These are phyloP conservation scores for Macrotus californicus DNA, from an alignment of 2,113 vertebrate genomes.

Conservation along the genomic window DNA sequence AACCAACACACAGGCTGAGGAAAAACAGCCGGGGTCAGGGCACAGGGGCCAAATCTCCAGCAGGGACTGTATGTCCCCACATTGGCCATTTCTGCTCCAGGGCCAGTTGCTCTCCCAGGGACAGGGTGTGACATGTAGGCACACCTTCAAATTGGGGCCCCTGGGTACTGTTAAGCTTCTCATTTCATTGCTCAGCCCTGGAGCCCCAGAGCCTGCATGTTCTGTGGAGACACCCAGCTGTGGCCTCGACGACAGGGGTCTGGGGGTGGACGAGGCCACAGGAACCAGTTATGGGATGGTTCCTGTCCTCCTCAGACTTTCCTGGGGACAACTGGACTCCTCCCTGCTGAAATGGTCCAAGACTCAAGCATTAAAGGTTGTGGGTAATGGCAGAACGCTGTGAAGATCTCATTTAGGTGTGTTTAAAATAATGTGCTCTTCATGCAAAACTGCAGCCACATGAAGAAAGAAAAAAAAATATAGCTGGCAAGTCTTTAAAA, in stretches of 20 bases:
- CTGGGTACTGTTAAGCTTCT: background rate
- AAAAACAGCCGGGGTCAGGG: background rate
- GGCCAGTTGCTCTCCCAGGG: background rate
- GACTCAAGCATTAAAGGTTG: background rate
- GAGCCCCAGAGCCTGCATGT: too few species aligned
- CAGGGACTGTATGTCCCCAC: accelerated
- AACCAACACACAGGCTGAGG: accelerated
- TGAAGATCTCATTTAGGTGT: conserved; percentile 2
- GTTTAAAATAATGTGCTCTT: conserved; percentile 61
- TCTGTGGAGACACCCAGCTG: background rate
- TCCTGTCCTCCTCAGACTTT: background rate
- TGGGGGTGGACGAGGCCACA: background rate
- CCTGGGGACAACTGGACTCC: background rate
- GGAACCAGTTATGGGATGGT: background rate
- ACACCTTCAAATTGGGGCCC: background rate
- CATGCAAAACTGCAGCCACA: conserved; percentile 30
- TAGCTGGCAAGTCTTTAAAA: conserved; percentile 67
- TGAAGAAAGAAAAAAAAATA: conserved; percentile 47
- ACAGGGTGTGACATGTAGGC: background rate
- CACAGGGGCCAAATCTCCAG: accelerated
- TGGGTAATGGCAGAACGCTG: background rate
- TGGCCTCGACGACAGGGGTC: background rate
- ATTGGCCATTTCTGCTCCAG: background rate
- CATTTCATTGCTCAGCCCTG: background rate
- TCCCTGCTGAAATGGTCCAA: background rate